Percentiles rank a stretch among this genome's conserved stretches.
Conservation (phyloP, 2,113 vertebrate species). For the Turnix velox region DNA sequence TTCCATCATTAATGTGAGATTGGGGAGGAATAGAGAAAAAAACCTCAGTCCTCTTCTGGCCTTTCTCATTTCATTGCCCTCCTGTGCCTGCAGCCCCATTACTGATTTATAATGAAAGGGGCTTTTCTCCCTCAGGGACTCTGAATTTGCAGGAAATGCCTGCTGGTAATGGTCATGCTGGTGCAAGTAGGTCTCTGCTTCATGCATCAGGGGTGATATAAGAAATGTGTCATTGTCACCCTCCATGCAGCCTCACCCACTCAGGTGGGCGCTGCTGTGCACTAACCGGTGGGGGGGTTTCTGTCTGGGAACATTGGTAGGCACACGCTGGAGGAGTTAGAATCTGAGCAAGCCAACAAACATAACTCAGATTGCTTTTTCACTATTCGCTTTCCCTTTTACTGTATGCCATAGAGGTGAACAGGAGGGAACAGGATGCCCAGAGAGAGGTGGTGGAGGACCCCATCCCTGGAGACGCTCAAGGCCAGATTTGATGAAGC, state of each 20-base stretch:
- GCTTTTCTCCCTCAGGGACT: background rate
- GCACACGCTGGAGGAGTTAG: background rate
- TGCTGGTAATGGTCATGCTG: background rate
- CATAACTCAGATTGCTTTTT: background rate
- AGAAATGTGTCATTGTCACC: fast-evolving
- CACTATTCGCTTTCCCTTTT: background rate
- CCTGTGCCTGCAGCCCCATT: background rate
- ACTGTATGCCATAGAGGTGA: background rate
- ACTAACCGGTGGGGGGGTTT: too few relatives aligned
- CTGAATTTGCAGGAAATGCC: background rate
- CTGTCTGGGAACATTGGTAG: background rate
- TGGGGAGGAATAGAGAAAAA: background rate
- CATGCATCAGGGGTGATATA: background rate
- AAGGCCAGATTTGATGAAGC: too few relatives aligned
- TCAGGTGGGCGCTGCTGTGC: fast-evolving
- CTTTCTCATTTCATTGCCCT: background rate
- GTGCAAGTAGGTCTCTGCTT: background rate
- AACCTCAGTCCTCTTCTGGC: background rate
- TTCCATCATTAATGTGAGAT: background rate
- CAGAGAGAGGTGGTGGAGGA: too few relatives aligned
- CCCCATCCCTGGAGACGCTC: too few relatives aligned
- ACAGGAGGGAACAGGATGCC: too few relatives aligned
- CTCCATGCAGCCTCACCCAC: background rate
- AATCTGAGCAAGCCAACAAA: fast-evolving
- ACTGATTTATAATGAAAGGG: background rate